A percentile compares a stretch with the other conserved stretches of the same genome.
Conservation (phyloP, 2,888 invertebrate genomes). For the Ichneumon xanthorius region DNA sequence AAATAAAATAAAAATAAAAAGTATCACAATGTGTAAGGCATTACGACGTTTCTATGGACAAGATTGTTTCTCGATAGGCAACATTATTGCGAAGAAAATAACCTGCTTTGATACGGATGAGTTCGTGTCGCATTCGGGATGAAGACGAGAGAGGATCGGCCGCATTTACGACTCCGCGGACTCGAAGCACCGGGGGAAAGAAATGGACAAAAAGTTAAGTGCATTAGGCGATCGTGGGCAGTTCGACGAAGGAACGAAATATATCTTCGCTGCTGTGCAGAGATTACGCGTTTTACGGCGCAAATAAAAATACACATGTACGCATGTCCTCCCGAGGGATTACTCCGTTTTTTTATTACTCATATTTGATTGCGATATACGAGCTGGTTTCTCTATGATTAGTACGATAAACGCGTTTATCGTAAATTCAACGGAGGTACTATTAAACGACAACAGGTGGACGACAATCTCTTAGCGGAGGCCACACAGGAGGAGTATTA, state of each 20-base stretch:
- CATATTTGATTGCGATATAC: conserved; percentile 59
- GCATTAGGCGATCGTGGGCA: conserved; percentile 65
- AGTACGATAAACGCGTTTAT: conserved; percentile 43
- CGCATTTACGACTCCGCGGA: conserved; percentile 56
- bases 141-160: conserved; percentile 40
- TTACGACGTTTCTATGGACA: conserved; percentile 17
- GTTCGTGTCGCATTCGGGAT: conserved; percentile 34
- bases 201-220: conserved; percentile 62
- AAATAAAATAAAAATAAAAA: conserved; percentile 23
- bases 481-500: conserved; percentile 50
- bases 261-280: conserved; percentile 26
- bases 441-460: conserved; percentile 53
- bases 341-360: conserved; percentile 31
- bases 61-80: conserved; percentile 45
- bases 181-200: not conserved
- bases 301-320: conserved; percentile 36
- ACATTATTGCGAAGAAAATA: conserved; percentile 55
- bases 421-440: conserved; percentile 37
- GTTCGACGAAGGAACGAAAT: conserved; percentile 43
- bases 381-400: conserved; percentile 51
- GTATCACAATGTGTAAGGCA: conserved; percentile 28
- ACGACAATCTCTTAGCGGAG: conserved; percentile 40
- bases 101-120: not conserved
- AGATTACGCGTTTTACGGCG: conserved; percentile 46
- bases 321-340: conserved; percentile 40